phyloP scores from a whole-genome alignment of 2,113 vertebrate species.

The Theristicus caerulescens region DNA sequence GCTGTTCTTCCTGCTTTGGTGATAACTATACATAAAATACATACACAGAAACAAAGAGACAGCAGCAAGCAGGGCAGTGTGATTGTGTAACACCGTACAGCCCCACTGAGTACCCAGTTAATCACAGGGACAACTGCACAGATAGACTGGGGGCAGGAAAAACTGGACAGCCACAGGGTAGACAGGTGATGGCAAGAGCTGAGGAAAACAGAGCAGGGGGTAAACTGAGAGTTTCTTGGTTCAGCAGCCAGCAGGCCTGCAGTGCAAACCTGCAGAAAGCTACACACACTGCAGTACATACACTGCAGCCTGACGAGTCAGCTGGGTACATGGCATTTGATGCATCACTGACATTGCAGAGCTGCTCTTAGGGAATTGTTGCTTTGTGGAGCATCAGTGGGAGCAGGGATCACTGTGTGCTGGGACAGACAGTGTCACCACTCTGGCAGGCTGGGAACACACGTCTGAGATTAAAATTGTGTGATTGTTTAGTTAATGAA shows the following conservation, averaged over 20 bases:
- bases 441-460: background rate
- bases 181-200: background rate
- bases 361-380: background rate
- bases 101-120: background rate
- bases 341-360: accelerated
- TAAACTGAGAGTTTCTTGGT: background rate
- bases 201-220: background rate
- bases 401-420: background rate
- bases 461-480: background rate
- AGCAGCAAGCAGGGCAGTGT: background rate
- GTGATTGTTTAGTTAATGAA: background rate
- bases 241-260: background rate
- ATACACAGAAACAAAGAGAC: background rate
- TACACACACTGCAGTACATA: background rate
- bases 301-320: background rate
- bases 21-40: background rate
- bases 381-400: background rate
- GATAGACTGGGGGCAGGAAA: background rate
- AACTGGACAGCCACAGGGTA: background rate
- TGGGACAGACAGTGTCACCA: background rate
- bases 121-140: background rate
- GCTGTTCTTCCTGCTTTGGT: background rate
- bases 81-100: accelerated
- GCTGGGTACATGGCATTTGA: accelerated
- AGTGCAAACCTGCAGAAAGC: background rate